These are phyloP conservation scores for Lamproptera curius DNA, from an alignment of 2,888 invertebrate species.

Conservation along the genomic window DNA sequence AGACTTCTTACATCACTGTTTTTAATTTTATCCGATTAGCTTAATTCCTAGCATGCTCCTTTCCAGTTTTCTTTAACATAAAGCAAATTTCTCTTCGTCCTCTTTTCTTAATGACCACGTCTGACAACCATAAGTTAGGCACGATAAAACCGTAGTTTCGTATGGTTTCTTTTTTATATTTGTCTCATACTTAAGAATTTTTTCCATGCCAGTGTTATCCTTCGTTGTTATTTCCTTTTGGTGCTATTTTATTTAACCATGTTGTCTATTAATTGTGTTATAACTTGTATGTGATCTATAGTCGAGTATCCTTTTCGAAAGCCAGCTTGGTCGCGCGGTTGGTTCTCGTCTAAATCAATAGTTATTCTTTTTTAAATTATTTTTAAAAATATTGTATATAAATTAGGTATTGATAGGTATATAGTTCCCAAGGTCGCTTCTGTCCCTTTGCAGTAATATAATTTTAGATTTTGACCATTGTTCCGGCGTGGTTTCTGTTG, in stretches of 20 bases:
- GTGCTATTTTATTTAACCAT: not conserved
- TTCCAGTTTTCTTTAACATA: not conserved
- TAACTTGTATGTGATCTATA: not conserved
- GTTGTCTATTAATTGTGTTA: conserved; percentile 8
- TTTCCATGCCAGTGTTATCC: not conserved
- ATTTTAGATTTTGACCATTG: too few relatives aligned
- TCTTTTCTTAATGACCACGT: not conserved
- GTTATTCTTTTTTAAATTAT: too few relatives aligned
- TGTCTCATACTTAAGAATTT: not conserved
- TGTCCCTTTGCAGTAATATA: too few relatives aligned
- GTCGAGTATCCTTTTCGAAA: conserved; percentile 10
- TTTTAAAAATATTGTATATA: not conserved
- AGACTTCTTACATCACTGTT: not conserved
- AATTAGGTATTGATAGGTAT: not conserved
- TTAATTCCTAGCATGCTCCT: not conserved
- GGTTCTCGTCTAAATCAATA: too few relatives aligned
- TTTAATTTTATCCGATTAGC: not conserved
- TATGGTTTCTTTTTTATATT: not conserved
- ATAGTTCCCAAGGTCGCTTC: conserved; percentile 17
- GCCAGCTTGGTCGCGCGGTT: conserved; percentile 19
- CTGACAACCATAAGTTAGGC: not conserved
- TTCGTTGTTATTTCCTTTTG: not conserved
- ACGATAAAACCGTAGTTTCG: not conserved
- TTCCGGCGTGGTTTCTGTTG: too few relatives aligned
- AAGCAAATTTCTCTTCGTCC: not conserved